Base-by-base conservation (phyloP, 2,888 invertebrate genomes). In the Octodonta nipae region DNA sequence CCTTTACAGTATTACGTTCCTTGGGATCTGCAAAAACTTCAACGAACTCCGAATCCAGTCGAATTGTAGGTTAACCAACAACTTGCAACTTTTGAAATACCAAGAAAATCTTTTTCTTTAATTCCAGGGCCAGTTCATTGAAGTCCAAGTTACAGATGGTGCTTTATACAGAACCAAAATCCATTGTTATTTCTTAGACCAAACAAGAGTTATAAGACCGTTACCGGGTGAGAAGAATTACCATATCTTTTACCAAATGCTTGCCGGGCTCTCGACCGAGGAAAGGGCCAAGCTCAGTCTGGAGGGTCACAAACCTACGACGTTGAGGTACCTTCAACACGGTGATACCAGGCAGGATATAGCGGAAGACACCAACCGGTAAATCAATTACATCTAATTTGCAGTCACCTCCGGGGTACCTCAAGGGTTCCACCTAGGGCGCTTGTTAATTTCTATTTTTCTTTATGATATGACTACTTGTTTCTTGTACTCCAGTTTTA, bases 191-290 rank as follows among this genome's bases (percentile, higher is more conserved):
- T 91, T 92, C 63, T 68, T 92, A 55, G 92, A 93, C 60, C 87
- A 92, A 66, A 87, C 86, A 30, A 75, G 92, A 40, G 89, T 92
- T 32, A 87, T 89, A 44, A 72, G 79, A 20, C 86, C 87, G 13
- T 68, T 85, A 47, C 73, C 80, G 10, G 78, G 79, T 53, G 92
- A 92, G 65, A 87, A 88, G 58, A 93, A 92, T 66, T 93, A 89
- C 64, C 91, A 93, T 61, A 89, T 93, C 51, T 93, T 93, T 67
- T 93, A 93, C 66, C 91, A 93, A 68, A 80, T 93, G 78, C 64
- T 87, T 31, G 88, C 89, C 11, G 92, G 93, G 1, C 70, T 93
- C 14, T 77, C 81, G 26, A 66, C 75, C 32, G 91, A 92, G 45
- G 93, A 93, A 58, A 66, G 82, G 59, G 74, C 78, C 11, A 86